phyloP scores from a whole-genome alignment of 2,797 vertebrate genomes.

The Limosa lapponica region DNA sequence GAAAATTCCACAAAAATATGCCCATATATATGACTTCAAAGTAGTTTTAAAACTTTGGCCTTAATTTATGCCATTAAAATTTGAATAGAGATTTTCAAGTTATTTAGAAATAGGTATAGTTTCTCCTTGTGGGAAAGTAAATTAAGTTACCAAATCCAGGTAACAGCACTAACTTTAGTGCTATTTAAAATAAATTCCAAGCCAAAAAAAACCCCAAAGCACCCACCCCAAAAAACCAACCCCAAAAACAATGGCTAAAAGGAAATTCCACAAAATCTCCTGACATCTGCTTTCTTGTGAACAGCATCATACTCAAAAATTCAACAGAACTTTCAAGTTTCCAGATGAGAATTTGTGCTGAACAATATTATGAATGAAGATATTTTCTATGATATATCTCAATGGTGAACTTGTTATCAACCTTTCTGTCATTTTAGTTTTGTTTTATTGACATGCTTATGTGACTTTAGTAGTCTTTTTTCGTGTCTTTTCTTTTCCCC shows the following conservation, averaged over 20 bases:
- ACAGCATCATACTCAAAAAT: neutral
- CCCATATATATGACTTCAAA: neutral
- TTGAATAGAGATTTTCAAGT: neutral
- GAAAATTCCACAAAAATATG: neutral
- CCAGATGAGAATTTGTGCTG: neutral
- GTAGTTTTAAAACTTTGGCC: neutral
- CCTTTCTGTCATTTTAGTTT: neutral
- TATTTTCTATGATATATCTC: neutral
- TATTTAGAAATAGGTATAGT: neutral
- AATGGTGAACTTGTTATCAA: neutral
- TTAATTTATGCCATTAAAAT: neutral
- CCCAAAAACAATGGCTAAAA: neutral
- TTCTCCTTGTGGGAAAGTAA: neutral
- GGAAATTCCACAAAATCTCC: neutral
- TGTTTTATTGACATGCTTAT: neutral
- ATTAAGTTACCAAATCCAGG: neutral
- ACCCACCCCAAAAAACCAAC: no score
- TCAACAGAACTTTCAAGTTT: neutral
- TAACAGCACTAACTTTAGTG: neutral
- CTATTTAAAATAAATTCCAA: neutral
- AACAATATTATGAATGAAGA: neutral
- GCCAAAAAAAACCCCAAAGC: no score
- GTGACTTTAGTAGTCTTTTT: neutral
- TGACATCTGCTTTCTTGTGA: neutral
- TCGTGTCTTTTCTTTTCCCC: fast-evolving